These are phyloP conservation scores for Oxyura jamaicensis DNA, from an alignment of 2,113 vertebrate genomes.

Conservation along the genomic window DNA sequence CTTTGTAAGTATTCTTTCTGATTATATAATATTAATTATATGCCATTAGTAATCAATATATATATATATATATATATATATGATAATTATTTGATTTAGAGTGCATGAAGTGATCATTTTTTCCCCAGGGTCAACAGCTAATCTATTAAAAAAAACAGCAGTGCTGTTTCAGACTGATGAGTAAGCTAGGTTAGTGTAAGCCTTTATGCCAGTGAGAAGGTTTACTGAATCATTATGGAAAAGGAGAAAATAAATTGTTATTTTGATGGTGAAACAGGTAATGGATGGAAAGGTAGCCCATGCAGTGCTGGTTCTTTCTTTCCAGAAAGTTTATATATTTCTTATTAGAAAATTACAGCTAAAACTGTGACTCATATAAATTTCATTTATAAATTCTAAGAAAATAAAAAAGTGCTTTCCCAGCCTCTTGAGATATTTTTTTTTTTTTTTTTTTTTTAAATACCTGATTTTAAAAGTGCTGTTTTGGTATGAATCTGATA, in stretches of 20 bases:
- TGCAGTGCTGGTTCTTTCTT: neutral
- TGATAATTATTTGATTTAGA: neutral
- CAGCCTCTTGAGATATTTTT: neutral
- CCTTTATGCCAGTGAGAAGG: neutral
- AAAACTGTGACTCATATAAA: neutral
- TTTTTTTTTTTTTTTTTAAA: neutral
- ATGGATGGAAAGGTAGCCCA: neutral
- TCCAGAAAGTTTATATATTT: neutral
- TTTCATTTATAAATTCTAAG: neutral
- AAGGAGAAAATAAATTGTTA: neutral
- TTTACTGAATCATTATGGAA: neutral
- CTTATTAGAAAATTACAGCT: neutral
- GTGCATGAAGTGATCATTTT: neutral
- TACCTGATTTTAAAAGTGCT: neutral
- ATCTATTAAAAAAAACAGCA: neutral
- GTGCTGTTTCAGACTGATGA: neutral
- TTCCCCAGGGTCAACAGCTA: neutral
- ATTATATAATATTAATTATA: neutral
- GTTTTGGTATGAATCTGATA: neutral
- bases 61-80: neutral
- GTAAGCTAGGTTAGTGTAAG: neutral
- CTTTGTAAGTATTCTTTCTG: neutral
- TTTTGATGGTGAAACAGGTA: neutral
- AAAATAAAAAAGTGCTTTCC: neutral
- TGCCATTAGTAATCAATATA: neutral